Evolutionary conservation across 2,797 vertebrate species (phyloP), one percentile per base, ranked within the genome.

Genomic region (Gobio occitaniae): DNA sequence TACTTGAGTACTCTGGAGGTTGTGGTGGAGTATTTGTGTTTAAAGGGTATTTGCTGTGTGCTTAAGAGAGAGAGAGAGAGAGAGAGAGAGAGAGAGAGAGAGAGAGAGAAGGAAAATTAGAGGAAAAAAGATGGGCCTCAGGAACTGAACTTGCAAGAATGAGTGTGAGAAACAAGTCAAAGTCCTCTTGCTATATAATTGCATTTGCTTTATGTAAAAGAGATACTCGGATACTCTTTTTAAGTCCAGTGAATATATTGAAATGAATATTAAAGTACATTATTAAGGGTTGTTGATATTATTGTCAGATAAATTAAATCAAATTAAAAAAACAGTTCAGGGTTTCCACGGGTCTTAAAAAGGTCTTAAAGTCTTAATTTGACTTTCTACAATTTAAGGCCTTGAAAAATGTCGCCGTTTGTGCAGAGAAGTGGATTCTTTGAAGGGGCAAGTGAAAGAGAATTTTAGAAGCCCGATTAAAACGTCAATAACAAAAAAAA

Each of bases 11-110:
- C 44, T 25, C 44, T 83, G 56, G 13, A 83, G 50, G 69, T 38
- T 5, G 15, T 7, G 76, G 38, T 38, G 8, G 36, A n/a, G 59
- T 41, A 12, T 83, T 44, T 76, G 47, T 6, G 21, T 74, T 74
- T 82, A 56, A 74, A 82, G 54, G 41, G 69, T 82, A 38, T 72
- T 74, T 74, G 56, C 56, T 74, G 29, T 74, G 70, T n/a, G 44
- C 25, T 65, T 25, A 71, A 63, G 25, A 21, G 17, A 65, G 44
- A 38, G 44, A 25, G 25, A 25, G 25, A 25, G 25, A 63, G 25
- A 15, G 17, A 65, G 44, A 38, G 44, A 50, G 16, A 66, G 44
- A 38, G 44, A 25, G 25, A 25, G 25, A 25, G 25, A 63, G 25
- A 15, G 17, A 65, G 44, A 38, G 44, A 50, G 16, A 66, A 47